A percentile compares a stretch with the other conserved stretches of the same genome.
phyloP scores from a whole-genome alignment of 1,140 invertebrate species.

The Propsilocerus akamusi region DNA sequence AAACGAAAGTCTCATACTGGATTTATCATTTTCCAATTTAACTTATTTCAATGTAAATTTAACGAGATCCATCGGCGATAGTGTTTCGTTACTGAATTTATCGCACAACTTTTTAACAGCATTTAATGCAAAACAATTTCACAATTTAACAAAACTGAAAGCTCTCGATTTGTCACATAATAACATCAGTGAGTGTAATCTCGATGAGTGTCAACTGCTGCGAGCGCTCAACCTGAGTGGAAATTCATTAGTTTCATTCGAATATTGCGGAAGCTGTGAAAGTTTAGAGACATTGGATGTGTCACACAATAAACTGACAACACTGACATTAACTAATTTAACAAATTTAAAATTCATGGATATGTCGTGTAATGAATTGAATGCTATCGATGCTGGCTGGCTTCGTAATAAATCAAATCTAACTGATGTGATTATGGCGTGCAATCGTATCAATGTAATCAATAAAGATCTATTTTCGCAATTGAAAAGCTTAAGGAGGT shows the following conservation, averaged over 20 bases:
- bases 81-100: constrained; percentile 6
- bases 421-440: constrained; percentile 26
- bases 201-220: neutral
- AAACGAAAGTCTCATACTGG: neutral
- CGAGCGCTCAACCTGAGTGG: neutral
- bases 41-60: neutral
- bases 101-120: neutral
- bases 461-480: constrained; percentile 23
- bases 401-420: constrained; percentile 23
- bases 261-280: neutral
- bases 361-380: constrained; percentile 24
- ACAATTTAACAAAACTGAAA: constrained; percentile 15
- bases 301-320: neutral
- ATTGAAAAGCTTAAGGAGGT: constrained; percentile 22
- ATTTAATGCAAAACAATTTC: neutral
- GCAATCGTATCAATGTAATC: constrained; percentile 26
- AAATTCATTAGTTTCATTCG: neutral
- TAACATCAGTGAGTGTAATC: constrained; percentile 10
- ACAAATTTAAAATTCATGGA: constrained; percentile 19
- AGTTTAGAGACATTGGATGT: neutral
- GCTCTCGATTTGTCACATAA: constrained; percentile 27
- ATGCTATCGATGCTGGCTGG: constrained; percentile 26
- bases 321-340: constrained; percentile 20
- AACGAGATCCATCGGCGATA: neutral
- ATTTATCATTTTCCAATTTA: neutral